Conservation (phyloP, 2,888 invertebrate species). For the Tiliacea citrago region DNA sequence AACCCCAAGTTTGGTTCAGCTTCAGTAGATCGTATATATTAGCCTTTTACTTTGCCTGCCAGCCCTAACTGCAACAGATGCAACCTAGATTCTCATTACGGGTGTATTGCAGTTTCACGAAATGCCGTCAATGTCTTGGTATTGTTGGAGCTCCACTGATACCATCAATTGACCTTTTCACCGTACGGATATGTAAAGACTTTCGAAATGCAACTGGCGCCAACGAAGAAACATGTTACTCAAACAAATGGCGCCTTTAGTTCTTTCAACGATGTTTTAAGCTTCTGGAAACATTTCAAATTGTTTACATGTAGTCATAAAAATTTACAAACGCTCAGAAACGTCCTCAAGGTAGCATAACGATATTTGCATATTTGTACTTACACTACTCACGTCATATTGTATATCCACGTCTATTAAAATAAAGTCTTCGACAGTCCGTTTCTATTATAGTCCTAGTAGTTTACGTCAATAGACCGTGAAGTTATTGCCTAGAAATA, state of each 20-base stretch:
- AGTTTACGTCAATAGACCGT: slow-evolving; percentile 20
- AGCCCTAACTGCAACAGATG: slow-evolving; percentile 58
- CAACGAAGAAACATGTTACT: not conserved
- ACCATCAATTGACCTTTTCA: slow-evolving; percentile 36
- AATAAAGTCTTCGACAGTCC: slow-evolving; percentile 18
- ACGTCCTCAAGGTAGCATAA: slow-evolving; percentile 11
- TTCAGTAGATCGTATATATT: not conserved
- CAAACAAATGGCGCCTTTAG: slow-evolving; percentile 7
- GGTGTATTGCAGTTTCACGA: slow-evolving; percentile 39
- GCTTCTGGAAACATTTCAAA: slow-evolving; percentile 1
- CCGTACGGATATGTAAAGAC: not conserved
- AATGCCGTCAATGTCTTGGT: slow-evolving; percentile 35
- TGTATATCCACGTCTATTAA: slow-evolving; percentile 18
- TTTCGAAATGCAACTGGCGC: slow-evolving; percentile 13
- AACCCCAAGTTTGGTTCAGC: not conserved
- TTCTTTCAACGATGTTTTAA: not conserved
- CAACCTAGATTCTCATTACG: slow-evolving; percentile 64
- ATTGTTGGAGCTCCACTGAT: slow-evolving; percentile 20
- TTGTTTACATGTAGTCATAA: slow-evolving; percentile 16
- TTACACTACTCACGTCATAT: slow-evolving; percentile 1
- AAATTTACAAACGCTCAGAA: slow-evolving; percentile 17
- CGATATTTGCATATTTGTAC: slow-evolving; percentile 5
- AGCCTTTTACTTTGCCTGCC: slow-evolving; percentile 11
- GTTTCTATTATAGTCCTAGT: slow-evolving; percentile 22
- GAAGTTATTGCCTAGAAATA: not conserved